Percentiles rank a stretch among this genome's conserved stretches.
Evolutionary conservation across 2,797 vertebrate species (phyloP).

Genomic region (Ceryle rudis): DNA sequence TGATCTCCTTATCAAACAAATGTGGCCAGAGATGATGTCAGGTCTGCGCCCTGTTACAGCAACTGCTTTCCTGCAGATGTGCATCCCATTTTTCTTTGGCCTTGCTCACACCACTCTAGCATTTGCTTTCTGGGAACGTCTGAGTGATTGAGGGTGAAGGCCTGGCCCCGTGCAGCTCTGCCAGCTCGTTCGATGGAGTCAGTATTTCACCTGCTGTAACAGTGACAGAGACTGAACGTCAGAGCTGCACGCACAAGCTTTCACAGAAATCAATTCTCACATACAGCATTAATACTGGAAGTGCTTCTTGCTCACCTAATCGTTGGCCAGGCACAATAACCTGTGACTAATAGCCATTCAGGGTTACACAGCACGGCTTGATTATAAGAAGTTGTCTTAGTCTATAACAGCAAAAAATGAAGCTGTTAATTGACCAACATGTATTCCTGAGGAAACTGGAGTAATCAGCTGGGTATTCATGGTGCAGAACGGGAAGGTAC

Average conservation of each 20-base stretch:
- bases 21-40: background rate
- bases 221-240: slow-evolving; percentile 17
- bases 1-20: background rate
- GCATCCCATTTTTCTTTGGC: background rate
- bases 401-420: background rate
- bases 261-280: slow-evolving; percentile 49
- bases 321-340: background rate
- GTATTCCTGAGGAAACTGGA: slow-evolving; percentile 26
- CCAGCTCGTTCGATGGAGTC: background rate
- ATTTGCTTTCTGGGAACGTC: background rate
- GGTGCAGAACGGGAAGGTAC: background rate
- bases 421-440: slow-evolving; percentile 38
- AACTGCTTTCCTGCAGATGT: background rate
- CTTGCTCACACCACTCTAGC: background rate
- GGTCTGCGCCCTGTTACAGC: background rate
- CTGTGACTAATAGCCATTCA: slow-evolving; percentile 40
- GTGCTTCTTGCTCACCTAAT: slow-evolving; percentile 7
- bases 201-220: background rate
- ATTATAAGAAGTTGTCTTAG: slow-evolving; percentile 30
- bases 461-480: background rate
- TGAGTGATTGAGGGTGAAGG: background rate
- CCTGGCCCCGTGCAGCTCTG: slow-evolving; percentile 37
- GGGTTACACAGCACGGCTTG: background rate
- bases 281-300: background rate
- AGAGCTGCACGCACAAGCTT: background rate